Conservation (phyloP, 2,113 vertebrate species). For the Glareola pratincola region DNA sequence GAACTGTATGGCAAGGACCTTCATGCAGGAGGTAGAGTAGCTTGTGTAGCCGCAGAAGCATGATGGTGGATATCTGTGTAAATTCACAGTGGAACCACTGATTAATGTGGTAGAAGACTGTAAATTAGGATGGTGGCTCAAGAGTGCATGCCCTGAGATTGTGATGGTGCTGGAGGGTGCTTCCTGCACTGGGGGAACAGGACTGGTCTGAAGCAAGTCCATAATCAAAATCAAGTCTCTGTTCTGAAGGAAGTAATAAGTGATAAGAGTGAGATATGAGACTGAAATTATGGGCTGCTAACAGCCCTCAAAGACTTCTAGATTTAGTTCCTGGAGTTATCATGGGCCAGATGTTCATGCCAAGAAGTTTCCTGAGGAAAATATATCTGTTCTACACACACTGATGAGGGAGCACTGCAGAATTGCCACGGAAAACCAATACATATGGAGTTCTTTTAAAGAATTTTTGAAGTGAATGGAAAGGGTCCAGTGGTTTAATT, state of each 20-base stretch:
- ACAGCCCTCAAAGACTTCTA: background rate
- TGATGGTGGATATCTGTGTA: background rate
- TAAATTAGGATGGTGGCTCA: background rate
- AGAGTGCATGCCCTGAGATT: background rate
- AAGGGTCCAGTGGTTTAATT: constrained; percentile 18
- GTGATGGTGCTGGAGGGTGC: background rate
- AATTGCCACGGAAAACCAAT: background rate
- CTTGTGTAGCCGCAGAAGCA: background rate
- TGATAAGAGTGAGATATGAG: constrained; percentile 3
- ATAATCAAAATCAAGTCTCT: background rate
- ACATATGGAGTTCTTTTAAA: background rate
- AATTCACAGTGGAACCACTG: background rate
- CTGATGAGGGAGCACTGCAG: background rate
- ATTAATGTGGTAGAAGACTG: background rate
- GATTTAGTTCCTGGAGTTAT: constrained; percentile 14
- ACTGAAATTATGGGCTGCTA: constrained; percentile 28
- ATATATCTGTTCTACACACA: background rate
- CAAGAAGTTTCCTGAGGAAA: constrained; percentile 39
- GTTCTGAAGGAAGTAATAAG: constrained; percentile 35
- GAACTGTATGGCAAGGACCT: background rate
- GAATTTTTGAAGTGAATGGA: background rate
- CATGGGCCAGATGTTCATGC: constrained; percentile 15
- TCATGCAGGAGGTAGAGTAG: background rate
- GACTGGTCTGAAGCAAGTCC: background rate
- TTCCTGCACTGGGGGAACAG: background rate